Percentiles rank a stretch among this genome's conserved stretches.
Conservation (phyloP, 2,113 vertebrate genomes). For the Equus przewalskii region DNA sequence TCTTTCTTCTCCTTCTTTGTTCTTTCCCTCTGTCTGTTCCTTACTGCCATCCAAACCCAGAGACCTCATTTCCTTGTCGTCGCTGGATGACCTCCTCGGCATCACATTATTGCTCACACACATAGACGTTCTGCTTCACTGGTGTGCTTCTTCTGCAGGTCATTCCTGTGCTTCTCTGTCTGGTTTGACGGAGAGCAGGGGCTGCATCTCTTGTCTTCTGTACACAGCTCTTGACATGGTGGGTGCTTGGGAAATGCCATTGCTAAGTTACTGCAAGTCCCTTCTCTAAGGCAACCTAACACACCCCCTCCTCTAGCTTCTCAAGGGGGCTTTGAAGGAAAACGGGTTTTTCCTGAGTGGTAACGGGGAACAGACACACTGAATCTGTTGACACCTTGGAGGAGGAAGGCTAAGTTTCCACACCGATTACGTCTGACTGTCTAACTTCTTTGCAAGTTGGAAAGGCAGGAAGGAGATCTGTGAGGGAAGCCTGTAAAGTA, state of each 20-base stretch:
- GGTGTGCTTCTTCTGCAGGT: background rate
- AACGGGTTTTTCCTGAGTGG: background rate
- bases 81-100: background rate
- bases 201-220: background rate
- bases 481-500: background rate
- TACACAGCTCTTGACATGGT: background rate
- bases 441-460: background rate
- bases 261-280: background rate
- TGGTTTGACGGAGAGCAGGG: background rate
- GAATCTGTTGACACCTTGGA: background rate
- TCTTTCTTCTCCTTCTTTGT: background rate
- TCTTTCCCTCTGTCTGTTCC: background rate
- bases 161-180: background rate
- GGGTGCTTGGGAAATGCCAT: background rate
- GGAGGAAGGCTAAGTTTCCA: background rate
- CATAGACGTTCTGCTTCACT: background rate
- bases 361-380: no score
- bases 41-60: background rate
- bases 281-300: background rate
- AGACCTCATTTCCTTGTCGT: background rate
- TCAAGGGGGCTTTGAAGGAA: background rate
- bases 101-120: background rate
- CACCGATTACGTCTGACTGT: rapidly evolving
- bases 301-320: background rate
- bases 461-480: background rate